Base-by-base conservation (phyloP, 2,888 invertebrate genomes). In the Caenorhabditis parvicauda region DNA sequence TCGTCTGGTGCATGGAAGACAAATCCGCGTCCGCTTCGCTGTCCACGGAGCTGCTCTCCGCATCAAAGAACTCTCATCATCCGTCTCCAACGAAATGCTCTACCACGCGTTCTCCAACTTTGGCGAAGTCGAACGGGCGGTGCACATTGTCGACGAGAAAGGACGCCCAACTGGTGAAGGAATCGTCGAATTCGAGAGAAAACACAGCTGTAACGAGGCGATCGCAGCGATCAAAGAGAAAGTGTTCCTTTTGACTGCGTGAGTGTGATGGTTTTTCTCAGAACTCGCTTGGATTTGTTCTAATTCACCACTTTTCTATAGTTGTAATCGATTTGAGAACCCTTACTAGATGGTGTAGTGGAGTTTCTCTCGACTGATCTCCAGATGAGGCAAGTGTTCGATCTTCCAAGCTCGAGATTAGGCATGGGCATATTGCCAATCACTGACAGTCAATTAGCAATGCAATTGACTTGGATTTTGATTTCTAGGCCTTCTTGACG, bases 111-210 rank as follows among this genome's bases (percentile, higher is more conserved):
- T 85, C 67, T 75, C 80, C 5, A 79, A 82, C 71, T 85, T 85
- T 75, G 85, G 84, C 42, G 82, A 83, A 39, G 79, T 95, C 76
- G 98, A 98, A 83, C 86, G 91, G 53, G 94, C 94, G 2, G 88
- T 90, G 64, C 92, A 98, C 0, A 87, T 89, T 75, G 94, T 94
- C 24, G 98, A 98, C 82, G 96, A 98, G 78, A 88, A 94, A 80
- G 96, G 96, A 53, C 91, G 92, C 82, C 88, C 92, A n/a, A 88
- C 90, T 22, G 93, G 94, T 4, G 96, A 96, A 83, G 98, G 95
- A 28, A 89, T 95, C 58, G 89, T 98, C n/a, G 96, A 98, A 81
- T 98, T 89, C 83, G 88, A 89, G 0, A 87, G 94, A 44, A 96
- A 96, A 83, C 90, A 91, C 17, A 90, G 90, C 64, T 95, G 95